Evolutionary conservation across 2,888 invertebrate species (phyloP), one percentile per base, ranked within the genome.

Genomic region (Lasioglossum leucozonium): DNA sequence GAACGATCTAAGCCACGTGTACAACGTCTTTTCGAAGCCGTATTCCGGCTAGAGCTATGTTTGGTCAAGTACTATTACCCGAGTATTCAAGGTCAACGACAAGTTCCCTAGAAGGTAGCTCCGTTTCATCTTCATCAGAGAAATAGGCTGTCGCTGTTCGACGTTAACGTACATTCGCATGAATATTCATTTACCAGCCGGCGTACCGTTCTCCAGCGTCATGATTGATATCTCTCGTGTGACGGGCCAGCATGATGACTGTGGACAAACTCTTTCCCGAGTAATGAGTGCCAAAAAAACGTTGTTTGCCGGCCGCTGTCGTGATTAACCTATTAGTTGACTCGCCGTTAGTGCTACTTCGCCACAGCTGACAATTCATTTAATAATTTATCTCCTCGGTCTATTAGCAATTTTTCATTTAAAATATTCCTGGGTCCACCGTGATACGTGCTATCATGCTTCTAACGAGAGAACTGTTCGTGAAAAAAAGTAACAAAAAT

Each of bases 51-150:
- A 18, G 30, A 6, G 62, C 30, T 62, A 34, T 62, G 62, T 62
- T 62, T 62, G 62, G 62, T 62, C 62, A 62, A 62, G 18, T 30
- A 30, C 30, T 30, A 62, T 62, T 30, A 30, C 18, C 18, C 16
- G 30, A 18, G 62, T 18, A 30, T 62, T 62, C 62, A 62, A 62
- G 62, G 62, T 30, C 62, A 30, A 30, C 62, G 30, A 62, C 62
- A 18, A 62, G 62, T 18, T 34, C 62, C 62, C 62, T 62, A 62
- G 2, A 62, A 18, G 62, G 62, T 18, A 62, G 18, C 62, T 30
- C 18, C 62, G 30, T 62, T 62, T 62, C 62, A 62, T 62, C 62
- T 62, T 62, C 62, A 62, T 62, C 62, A 18, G 18, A 62, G 62
- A 16, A 62, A 62, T 62, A 62, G 30, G 30, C 30, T 30, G 30